phyloP scores from a whole-genome alignment of 2,888 invertebrate genomes.

The Tetragonula carbonaria region DNA sequence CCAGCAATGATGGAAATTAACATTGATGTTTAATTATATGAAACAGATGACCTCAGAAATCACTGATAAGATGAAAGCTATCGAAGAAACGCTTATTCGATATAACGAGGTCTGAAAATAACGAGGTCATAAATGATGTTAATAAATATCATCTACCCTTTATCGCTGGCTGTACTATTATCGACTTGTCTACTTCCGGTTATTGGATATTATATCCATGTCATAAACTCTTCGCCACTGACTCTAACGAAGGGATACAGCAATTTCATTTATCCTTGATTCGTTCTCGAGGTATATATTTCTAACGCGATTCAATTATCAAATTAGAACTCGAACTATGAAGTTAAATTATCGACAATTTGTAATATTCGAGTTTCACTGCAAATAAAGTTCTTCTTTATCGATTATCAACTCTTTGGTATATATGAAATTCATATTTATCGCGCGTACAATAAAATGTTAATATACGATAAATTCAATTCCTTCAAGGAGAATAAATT shows the following conservation, averaged over 20 bases:
- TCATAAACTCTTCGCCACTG: background rate
- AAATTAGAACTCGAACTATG: background rate
- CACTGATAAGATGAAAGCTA: background rate
- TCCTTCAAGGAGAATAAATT: too few species aligned
- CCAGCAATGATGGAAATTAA: background rate
- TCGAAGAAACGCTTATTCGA: background rate
- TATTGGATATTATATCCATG: background rate
- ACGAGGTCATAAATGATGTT: background rate
- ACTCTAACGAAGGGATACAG: background rate
- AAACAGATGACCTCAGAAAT: background rate
- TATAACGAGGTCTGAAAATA: slow-evolving; percentile 15
- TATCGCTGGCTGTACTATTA: slow-evolving; percentile 3
- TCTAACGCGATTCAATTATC: background rate
- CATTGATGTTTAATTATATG: background rate
- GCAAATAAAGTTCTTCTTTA: too few species aligned
- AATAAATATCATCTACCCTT: slow-evolving; percentile 16
- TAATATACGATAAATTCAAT: too few species aligned
- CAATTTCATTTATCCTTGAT: background rate
- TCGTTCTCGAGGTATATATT: background rate
- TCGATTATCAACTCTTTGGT: too few species aligned
- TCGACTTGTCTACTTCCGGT: slow-evolving; percentile 2
- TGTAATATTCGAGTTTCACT: too few species aligned
- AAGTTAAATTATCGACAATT: too few species aligned
- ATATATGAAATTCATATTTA: too few species aligned
- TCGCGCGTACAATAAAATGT: too few species aligned